phyloP scores from a whole-genome alignment of 2,797 vertebrate species.

The Amazona ochrocephala region DNA sequence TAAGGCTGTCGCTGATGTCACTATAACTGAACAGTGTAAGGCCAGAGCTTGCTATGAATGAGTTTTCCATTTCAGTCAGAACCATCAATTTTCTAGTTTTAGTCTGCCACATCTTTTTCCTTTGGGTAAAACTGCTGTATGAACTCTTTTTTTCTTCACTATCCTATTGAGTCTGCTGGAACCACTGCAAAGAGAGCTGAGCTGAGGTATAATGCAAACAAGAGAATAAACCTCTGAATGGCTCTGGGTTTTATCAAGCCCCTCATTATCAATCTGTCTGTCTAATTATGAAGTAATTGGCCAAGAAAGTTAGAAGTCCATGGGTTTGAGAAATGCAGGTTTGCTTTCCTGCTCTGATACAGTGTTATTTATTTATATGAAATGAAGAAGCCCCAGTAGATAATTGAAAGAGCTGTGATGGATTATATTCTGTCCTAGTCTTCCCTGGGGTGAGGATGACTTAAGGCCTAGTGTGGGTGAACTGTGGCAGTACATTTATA shows the following conservation, averaged over 20 bases:
- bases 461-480: neutral
- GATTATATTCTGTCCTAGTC: neutral
- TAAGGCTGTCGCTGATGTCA: neutral
- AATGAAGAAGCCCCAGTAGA: neutral
- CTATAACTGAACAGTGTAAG: neutral
- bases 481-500: fast-evolving
- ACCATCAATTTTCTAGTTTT: neutral
- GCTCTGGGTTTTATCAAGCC: neutral
- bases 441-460: neutral
- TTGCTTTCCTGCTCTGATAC: neutral
- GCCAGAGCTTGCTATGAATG: neutral
- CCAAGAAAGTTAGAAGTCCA: neutral
- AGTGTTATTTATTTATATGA: neutral
- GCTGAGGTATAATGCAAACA: neutral
- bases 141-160: neutral
- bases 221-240: neutral
- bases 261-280: neutral
- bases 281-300: neutral
- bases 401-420: neutral
- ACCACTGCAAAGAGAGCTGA: neutral
- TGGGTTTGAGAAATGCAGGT: neutral
- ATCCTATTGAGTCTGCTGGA: neutral
- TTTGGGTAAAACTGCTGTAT: neutral
- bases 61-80: neutral
- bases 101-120: neutral